Evolutionary conservation across 2,888 invertebrate genomes (phyloP), one percentile per base, ranked within the genome.

Genomic region (Nymphalis c-album): DNA sequence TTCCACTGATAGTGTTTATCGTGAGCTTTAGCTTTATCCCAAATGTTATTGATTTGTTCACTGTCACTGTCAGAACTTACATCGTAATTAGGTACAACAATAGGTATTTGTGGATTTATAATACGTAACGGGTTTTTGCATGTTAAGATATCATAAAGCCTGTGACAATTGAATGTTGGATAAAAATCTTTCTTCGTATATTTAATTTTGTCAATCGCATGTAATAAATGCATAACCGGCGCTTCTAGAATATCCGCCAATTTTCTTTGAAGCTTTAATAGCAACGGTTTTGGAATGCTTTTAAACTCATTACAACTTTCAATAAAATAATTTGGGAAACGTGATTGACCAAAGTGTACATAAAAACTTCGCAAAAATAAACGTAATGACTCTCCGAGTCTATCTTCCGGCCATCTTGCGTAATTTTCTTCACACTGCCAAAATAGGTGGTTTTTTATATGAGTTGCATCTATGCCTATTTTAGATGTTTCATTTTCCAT

Each of bases 341-440:
- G 87, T 59, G 94, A 93, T 70, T 92, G 93, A 18, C 94, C 93
- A 73, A 97, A 92, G 62, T 93, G 89, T 1, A 90, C 81, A 77
- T 95, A 95, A 69, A 97, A 93, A 17, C 93, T 93, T 60, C 92
- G 87, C 8, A 97, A 87, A 72, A 96, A 93, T 13, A 93, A 83
- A 59, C 94, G 82, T 17, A 97, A 79, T 31, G 94, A 94, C 78
- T 94, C 94, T 3, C 97, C 97, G 2, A 96, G 87, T 62, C 95
- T 92, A 79, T 95, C 95, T 79, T 96, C 96, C 0, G 95, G 94
- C 96, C 96, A 97, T 69, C 93, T 94, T 0, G 93, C 93, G 74
- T 93, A 95, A 75, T 95, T 94, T 69, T 94, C 92, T 85, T 97
- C 96, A 75, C 96, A 95, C 85, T 96, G 94, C 95, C 95, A 96